phyloP scores from a whole-genome alignment of 1,140 invertebrate genomes.

The Copidosoma floridanum region DNA sequence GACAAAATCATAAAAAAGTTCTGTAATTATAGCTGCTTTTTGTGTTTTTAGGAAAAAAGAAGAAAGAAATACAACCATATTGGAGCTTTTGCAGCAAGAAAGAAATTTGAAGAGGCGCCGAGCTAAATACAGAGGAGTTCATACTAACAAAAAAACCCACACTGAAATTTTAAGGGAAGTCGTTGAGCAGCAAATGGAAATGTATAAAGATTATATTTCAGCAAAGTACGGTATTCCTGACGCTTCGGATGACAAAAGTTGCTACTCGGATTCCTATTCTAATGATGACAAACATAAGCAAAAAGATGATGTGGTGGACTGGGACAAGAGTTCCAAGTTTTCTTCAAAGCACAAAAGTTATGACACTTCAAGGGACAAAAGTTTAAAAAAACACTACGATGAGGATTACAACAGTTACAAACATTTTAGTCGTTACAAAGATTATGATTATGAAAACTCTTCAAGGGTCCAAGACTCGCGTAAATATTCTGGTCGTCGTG shows the following conservation, averaged over 20 bases:
- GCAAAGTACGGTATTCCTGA: conserved; percentile 23
- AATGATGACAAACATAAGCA: neutral
- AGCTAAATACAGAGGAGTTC: conserved; percentile 63
- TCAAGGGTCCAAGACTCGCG: no score
- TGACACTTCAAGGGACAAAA: no score
- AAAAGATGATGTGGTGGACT: neutral
- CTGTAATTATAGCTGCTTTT: neutral
- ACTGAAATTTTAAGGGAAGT: conserved; percentile 64
- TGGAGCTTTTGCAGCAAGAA: conserved; percentile 60
- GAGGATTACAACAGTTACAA: neutral
- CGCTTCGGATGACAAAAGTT: no score
- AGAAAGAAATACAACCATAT: conserved; percentile 36
- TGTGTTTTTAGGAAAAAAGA: conserved; percentile 33
- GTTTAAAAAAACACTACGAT: no score
- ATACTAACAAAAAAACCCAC: conserved; percentile 64
- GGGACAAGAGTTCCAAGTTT: neutral
- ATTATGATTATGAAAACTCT: conserved; percentile 11
- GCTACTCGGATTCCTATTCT: neutral
- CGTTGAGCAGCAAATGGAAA: conserved; percentile 63
- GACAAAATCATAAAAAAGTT: no score
- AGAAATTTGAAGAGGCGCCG: conserved; percentile 65
- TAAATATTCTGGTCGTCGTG: conserved; percentile 1
- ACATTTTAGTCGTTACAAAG: neutral
- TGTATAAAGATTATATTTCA: conserved; percentile 42
- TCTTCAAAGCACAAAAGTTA: neutral